Percentiles rank a stretch among this genome's conserved stretches.
Evolutionary conservation across 2,797 vertebrate genomes (phyloP).

Genomic region (Siniperca obscura): DNA sequence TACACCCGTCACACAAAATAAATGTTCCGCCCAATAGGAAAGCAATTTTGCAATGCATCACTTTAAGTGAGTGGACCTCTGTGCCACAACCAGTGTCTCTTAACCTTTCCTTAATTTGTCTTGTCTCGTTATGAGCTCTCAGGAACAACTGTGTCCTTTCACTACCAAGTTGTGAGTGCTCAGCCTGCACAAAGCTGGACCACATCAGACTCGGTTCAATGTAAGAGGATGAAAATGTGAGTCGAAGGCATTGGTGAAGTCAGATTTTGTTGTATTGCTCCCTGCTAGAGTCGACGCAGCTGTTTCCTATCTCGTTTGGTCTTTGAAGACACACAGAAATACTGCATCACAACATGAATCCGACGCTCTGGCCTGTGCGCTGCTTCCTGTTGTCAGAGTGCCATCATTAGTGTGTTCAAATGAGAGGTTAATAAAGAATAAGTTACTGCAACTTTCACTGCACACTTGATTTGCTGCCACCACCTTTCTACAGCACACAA

Average conservation of each 20-base stretch:
- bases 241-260: constrained; percentile 12
- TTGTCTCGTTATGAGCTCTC: constrained; percentile 79
- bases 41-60: constrained; percentile 81
- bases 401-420: constrained; percentile 60
- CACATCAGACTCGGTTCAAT: constrained; percentile 16
- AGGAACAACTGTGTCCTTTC: constrained; percentile 72
- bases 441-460: constrained; percentile 74
- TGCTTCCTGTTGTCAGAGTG: constrained; percentile 86
- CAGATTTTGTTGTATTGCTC: constrained; percentile 39
- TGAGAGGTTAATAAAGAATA: constrained; percentile 69
- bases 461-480: constrained; percentile 69
- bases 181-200: constrained; percentile 16
- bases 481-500: constrained; percentile 59
- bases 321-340: constrained; percentile 85
- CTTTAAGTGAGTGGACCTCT: constrained; percentile 82
- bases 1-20: constrained; percentile 69
- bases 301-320: constrained; percentile 80
- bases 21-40: constrained; percentile 77
- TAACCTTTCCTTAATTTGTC: constrained; percentile 84
- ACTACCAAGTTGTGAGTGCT: constrained; percentile 32
- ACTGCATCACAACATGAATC: constrained; percentile 82
- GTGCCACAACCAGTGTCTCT: constrained; percentile 73
- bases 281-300: constrained; percentile 78
- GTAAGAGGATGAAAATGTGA: constrained; percentile 20
- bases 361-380: constrained; percentile 82